These are phyloP conservation scores for Thryonomys swinderianus DNA, from an alignment of 2,113 vertebrate species.

Conservation along the genomic window DNA sequence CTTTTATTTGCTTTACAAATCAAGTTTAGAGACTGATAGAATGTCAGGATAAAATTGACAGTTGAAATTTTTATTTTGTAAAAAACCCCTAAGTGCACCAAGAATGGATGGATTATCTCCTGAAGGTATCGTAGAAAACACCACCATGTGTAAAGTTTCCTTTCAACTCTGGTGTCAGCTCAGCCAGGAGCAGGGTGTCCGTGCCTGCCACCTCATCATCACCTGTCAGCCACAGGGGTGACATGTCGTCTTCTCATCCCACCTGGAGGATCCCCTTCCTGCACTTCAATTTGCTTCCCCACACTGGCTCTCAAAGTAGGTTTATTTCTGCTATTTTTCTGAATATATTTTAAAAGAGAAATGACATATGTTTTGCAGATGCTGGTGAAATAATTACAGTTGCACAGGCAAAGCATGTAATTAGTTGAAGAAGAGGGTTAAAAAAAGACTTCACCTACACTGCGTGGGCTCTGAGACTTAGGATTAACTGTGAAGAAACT, in stretches of 20 bases:
- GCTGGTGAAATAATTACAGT: slow-evolving; percentile 74
- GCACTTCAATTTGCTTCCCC: slow-evolving; percentile 29
- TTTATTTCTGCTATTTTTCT: slow-evolving; percentile 73
- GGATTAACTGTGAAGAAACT: slow-evolving; percentile 5
- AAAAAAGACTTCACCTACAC: slow-evolving; percentile 68
- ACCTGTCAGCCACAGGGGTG: background rate
- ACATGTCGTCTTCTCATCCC: background rate
- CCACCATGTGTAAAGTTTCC: background rate
- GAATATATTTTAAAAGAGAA: slow-evolving; percentile 70
- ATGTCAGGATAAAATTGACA: background rate
- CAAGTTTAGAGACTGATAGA: slow-evolving; percentile 44
- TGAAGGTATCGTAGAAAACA: slow-evolving; percentile 14
- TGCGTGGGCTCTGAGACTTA: slow-evolving; percentile 36
- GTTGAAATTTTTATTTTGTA: slow-evolving; percentile 26
- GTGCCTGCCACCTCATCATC: background rate
- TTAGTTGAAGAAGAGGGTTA: slow-evolving; percentile 65
- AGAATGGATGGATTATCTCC: background rate
- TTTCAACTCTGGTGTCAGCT: background rate
- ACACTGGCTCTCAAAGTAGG: slow-evolving; percentile 50
- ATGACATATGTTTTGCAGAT: slow-evolving; percentile 67
- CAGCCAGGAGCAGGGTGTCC: background rate
- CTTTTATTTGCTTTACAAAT: slow-evolving; percentile 15
- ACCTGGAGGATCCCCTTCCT: background rate
- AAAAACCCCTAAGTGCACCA: slow-evolving; percentile 30
- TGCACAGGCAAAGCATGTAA: slow-evolving; percentile 67